These are phyloP conservation scores for Sebastes trivittatus DNA, from an alignment of 2,797 vertebrate species.

Conservation along the genomic window DNA sequence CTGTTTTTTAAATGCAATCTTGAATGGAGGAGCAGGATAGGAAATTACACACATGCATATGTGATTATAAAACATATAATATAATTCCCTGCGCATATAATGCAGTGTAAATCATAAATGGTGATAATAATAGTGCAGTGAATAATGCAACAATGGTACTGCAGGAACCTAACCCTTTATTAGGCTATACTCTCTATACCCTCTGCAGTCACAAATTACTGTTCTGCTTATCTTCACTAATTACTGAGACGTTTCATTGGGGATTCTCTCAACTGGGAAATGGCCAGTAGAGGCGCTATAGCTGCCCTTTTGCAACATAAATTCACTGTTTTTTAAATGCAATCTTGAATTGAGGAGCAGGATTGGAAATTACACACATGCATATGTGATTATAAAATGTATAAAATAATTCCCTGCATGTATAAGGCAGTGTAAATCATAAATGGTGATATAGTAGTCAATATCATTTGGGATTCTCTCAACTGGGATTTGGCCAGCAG, in stretches of 20 bases:
- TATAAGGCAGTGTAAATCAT: rapidly evolving
- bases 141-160: neutral
- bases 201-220: neutral
- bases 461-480: neutral
- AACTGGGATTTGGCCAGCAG: rapidly evolving
- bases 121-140: neutral
- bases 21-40: neutral
- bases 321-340: neutral
- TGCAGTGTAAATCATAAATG: rapidly evolving
- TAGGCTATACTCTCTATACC: neutral
- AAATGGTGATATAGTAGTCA: rapidly evolving
- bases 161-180: neutral
- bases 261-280: neutral
- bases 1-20: neutral
- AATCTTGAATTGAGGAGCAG: neutral
- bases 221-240: slow-evolving; percentile 16
- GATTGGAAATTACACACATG: neutral
- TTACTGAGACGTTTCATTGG: neutral
- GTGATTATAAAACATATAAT: neutral
- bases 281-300: too few species aligned
- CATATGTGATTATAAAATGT: neutral
- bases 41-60: neutral
- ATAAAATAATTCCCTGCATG: neutral
- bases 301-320: too few species aligned
- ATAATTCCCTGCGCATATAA: rapidly evolving